These are phyloP conservation scores for Gymnocypris eckloni DNA, from an alignment of 2,797 vertebrate species.

Conservation along the genomic window DNA sequence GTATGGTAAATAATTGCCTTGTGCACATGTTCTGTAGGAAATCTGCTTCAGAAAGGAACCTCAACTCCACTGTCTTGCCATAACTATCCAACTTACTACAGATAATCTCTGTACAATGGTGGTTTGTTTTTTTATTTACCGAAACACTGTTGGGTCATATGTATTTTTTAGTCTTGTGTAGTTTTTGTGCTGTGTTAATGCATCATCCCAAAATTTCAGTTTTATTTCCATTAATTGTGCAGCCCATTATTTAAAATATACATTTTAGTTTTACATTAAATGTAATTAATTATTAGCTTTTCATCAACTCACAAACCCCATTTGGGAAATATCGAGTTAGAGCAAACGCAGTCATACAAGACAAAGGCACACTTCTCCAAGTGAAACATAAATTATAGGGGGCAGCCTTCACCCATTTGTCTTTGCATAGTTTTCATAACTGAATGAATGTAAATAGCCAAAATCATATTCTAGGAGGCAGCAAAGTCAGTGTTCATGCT, in stretches of 20 bases:
- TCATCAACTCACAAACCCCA: neutral
- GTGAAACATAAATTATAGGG: neutral
- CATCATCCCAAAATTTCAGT: too few species aligned
- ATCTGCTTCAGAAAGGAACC: too few species aligned
- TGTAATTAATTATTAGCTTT: neutral
- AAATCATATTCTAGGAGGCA: constrained; percentile 26
- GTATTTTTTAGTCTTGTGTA: too few species aligned
- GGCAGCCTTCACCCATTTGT: neutral
- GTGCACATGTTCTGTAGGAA: too few species aligned
- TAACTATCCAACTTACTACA: too few species aligned
- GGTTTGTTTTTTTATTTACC: too few species aligned
- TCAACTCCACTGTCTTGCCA: too few species aligned
- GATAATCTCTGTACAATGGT: too few species aligned
- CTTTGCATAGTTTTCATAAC: constrained; percentile 27
- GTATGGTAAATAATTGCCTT: too few species aligned
- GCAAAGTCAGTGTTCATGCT: constrained; percentile 7
- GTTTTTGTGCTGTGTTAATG: too few species aligned
- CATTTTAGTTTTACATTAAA: neutral
- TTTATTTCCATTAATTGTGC: neutral
- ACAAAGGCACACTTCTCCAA: neutral
- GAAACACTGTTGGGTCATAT: too few species aligned
- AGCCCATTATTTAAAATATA: neutral
- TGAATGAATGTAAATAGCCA: constrained; percentile 18
- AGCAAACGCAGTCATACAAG: neutral
- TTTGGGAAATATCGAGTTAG: neutral